Conservation (phyloP, 92 coral and sea anemone genomes). For the Paragorgia papillata region DNA sequence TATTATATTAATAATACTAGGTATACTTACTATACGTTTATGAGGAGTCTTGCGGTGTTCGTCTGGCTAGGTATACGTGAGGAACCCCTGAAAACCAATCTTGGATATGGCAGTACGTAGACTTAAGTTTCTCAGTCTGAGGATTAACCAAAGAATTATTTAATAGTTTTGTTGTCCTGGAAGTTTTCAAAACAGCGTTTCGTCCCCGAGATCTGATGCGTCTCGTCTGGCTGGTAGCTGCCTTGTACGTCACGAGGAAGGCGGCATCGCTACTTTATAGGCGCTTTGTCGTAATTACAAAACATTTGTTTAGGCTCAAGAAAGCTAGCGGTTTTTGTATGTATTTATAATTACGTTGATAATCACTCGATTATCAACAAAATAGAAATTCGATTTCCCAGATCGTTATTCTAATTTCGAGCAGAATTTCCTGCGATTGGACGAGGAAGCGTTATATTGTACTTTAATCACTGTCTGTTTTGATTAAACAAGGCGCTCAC, state of each 20-base stretch:
- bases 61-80: too few relatives aligned
- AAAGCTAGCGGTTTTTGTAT: constrained; percentile 9
- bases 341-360: constrained; percentile 16
- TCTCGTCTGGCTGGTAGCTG: background rate
- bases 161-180: too few relatives aligned
- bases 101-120: too few relatives aligned
- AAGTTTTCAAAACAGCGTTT: too few relatives aligned
- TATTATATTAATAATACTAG: too few relatives aligned
- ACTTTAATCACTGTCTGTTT: background rate
- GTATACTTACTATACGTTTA: too few relatives aligned
- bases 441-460: constrained; percentile 4
- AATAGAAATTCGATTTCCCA: constrained; percentile 26
- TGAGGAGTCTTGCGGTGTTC: too few relatives aligned
- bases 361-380: constrained; percentile 18
- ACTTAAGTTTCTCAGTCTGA: too few relatives aligned
- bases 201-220: too few relatives aligned
- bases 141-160: too few relatives aligned
- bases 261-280: background rate
- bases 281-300: constrained; percentile 6
- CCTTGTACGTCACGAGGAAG: background rate
- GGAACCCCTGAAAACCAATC: too few relatives aligned
- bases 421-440: background rate
- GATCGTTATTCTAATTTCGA: constrained; percentile 19
- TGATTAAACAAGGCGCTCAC: background rate
- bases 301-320: constrained; percentile 16